Percentiles rank a stretch among this genome's conserved stretches.
Evolutionary conservation across 1,140 invertebrate species (phyloP).

Genomic region (Phortica variegata): DNA sequence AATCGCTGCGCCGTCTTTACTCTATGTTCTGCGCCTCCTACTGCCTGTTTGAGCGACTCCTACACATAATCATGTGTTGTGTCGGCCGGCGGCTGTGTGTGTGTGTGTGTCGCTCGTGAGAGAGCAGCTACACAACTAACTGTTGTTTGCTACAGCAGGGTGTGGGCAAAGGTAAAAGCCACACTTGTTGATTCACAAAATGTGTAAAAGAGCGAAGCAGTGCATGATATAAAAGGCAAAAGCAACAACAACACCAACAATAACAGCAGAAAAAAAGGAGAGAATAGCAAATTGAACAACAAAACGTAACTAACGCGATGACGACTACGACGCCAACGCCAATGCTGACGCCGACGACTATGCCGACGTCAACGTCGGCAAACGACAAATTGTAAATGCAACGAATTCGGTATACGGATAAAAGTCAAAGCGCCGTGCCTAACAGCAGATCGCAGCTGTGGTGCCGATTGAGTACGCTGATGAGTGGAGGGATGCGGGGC

Average conservation of each 20-base stretch:
- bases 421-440: too few relatives aligned
- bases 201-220: neutral
- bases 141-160: conserved; percentile 4
- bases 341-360: neutral
- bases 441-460: too few relatives aligned
- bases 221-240: neutral
- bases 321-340: neutral
- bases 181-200: conserved; percentile 17
- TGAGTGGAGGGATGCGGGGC: too few relatives aligned
- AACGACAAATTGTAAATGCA: neutral
- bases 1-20: too few relatives aligned
- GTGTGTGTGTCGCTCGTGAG: neutral
- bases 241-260: conserved; percentile 3
- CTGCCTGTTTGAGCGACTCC: conserved; percentile 14
- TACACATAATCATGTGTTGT: conserved; percentile 20
- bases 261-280: neutral
- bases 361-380: neutral
- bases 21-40: neutral
- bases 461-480: too few relatives aligned
- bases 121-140: too few relatives aligned
- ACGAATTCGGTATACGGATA: too few relatives aligned
- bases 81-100: neutral
- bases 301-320: neutral
- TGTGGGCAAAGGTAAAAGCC: too few relatives aligned
- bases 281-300: neutral